A percentile compares a stretch with the other conserved stretches of the same genome.
phyloP scores from a whole-genome alignment of 2,113 vertebrate genomes.

The Etheostoma spectabile region DNA sequence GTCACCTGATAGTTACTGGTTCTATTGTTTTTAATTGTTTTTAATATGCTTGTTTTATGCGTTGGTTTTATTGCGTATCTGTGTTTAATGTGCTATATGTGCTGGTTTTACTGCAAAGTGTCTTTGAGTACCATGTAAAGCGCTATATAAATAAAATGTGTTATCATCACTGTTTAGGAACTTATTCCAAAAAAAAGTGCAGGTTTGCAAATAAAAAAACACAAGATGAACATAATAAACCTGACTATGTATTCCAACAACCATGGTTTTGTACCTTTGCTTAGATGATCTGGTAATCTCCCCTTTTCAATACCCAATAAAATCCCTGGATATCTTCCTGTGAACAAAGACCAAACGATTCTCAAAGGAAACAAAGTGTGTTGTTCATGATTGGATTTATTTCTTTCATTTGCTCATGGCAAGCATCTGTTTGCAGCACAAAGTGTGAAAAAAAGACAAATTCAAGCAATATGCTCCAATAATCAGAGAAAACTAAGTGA shows the following conservation, averaged over 20 bases:
- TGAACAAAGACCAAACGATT: slow-evolving; percentile 25
- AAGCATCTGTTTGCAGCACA: neutral
- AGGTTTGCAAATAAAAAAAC: neutral
- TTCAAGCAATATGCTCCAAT: too few species aligned
- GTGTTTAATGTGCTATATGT: too few species aligned
- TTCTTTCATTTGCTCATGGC: neutral
- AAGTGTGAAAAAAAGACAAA: neutral
- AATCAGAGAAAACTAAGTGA: neutral
- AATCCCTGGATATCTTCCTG: neutral
- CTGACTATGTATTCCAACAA: neutral
- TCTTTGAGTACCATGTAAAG: too few species aligned
- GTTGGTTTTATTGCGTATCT: too few species aligned
- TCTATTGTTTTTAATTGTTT: too few species aligned
- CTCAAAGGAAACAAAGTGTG: neutral
- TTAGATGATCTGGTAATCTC: slow-evolving; percentile 11
- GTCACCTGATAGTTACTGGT: too few species aligned
- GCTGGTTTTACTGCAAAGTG: too few species aligned
- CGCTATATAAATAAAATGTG: too few species aligned
- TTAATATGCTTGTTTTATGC: too few species aligned
- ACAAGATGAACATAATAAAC: neutral
- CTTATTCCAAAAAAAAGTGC: neutral
- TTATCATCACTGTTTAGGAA: neutral
- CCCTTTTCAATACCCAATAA: neutral
- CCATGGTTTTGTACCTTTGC: neutral
- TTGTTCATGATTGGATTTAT: neutral